Percentiles rank a stretch among this genome's conserved stretches.
These are phyloP conservation scores for Pelobates fuscus DNA, from an alignment of 2,113 vertebrate genomes.

Conservation along the genomic window DNA sequence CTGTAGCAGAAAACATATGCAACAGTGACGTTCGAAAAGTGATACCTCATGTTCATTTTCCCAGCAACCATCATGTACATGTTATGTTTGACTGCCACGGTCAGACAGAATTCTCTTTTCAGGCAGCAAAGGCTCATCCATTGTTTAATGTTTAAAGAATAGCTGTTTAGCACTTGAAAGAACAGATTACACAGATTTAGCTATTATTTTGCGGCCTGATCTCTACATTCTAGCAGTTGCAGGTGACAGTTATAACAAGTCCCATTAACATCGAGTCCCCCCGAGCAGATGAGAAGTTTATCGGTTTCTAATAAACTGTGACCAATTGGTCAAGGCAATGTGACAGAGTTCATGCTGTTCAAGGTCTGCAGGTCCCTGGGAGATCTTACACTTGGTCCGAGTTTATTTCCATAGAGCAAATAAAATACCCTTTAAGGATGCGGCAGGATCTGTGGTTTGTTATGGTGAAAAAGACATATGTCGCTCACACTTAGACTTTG, in stretches of 20 bases:
- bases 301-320: constrained; percentile 97
- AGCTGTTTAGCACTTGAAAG: constrained; percentile 36
- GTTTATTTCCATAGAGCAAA: constrained; percentile 59
- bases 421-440: constrained; percentile 47
- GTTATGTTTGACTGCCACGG: neutral
- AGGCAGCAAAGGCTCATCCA: neutral
- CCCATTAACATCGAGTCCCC: constrained; percentile 75
- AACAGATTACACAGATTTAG: constrained; percentile 44
- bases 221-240: constrained; percentile 57
- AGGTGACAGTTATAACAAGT: constrained; percentile 65
- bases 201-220: constrained; percentile 1
- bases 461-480: constrained; percentile 72
- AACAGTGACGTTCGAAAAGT: neutral
- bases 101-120: constrained; percentile 22
- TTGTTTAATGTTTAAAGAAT: constrained; percentile 24
- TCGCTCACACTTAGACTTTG: constrained; percentile 65
- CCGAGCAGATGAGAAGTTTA: constrained; percentile 93
- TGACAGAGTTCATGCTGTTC: constrained; percentile 78
- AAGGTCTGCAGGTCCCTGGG: constrained; percentile 84
- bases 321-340: constrained; percentile 83
- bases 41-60: neutral
- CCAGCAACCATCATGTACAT: neutral
- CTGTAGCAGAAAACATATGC: too few species aligned
- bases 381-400: constrained; percentile 78
- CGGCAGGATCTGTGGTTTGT: constrained; percentile 60